phyloP scores from a whole-genome alignment of 2,797 vertebrate genomes.

The Lateolabrax maculatus region DNA sequence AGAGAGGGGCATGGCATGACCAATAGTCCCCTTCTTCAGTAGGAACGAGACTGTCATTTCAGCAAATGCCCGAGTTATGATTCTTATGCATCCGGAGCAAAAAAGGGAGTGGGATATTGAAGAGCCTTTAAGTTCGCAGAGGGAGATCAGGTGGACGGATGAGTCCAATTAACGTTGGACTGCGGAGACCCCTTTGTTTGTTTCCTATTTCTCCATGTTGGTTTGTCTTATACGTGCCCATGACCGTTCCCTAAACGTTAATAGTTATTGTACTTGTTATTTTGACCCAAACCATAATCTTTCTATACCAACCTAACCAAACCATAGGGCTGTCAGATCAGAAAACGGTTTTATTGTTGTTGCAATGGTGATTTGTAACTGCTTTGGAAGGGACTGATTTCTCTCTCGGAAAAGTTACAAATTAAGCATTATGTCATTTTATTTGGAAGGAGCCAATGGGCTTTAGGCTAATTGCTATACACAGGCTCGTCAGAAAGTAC shows the following conservation, averaged over 20 bases:
- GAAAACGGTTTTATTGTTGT: background rate
- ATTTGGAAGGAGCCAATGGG: background rate
- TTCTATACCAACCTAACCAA: background rate
- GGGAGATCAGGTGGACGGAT: background rate
- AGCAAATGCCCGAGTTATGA: no score
- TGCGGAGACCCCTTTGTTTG: no score
- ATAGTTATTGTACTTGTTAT: no score
- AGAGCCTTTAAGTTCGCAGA: background rate
- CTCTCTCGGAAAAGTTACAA: background rate
- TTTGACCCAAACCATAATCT: no score
- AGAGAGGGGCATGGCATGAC: no score
- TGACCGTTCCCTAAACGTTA: no score
- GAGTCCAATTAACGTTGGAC: no score
- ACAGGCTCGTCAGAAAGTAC: background rate
- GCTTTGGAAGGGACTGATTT: background rate
- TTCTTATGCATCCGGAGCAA: background rate
- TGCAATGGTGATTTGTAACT: background rate
- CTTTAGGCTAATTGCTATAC: background rate
- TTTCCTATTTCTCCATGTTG: no score
- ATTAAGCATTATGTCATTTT: background rate
- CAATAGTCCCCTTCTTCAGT: no score
- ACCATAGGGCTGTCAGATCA: background rate
- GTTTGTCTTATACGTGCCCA: no score
- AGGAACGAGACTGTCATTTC: no score
- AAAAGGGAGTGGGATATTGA: background rate